These are phyloP conservation scores for Anser brachyrhynchus DNA, from an alignment of 2,113 vertebrate genomes.

Conservation along the genomic window DNA sequence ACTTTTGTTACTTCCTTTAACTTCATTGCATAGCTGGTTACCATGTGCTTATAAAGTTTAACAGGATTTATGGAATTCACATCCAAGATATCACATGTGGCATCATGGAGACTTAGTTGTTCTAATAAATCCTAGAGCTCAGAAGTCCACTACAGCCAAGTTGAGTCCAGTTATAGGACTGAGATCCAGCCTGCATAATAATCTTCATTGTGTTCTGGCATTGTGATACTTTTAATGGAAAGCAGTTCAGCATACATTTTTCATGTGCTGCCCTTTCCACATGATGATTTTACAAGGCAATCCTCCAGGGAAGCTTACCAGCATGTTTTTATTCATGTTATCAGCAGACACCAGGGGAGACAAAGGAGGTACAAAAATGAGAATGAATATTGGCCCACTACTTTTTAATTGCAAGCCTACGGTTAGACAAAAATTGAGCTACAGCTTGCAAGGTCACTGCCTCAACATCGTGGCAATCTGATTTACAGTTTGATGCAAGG, in stretches of 20 bases:
- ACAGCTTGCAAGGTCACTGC: neutral
- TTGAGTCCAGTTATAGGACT: neutral
- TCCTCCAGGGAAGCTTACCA: neutral
- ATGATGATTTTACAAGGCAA: neutral
- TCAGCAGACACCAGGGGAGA: neutral
- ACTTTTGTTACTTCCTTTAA: neutral
- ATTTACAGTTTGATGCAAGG: neutral
- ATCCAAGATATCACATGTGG: neutral
- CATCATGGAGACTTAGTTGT: fast-evolving
- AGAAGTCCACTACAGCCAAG: neutral
- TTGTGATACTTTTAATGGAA: neutral
- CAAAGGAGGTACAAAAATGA: neutral
- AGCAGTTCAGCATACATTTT: neutral
- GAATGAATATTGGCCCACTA: neutral
- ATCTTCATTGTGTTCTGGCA: neutral
- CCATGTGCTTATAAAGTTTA: neutral
- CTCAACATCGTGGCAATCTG: neutral
- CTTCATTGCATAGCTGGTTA: neutral
- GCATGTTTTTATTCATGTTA: neutral
- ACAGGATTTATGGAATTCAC: neutral
- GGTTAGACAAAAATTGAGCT: neutral
- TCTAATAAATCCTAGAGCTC: neutral
- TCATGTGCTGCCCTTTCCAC: neutral
- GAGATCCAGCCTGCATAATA: neutral
- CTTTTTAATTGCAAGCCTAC: neutral